Evolutionary conservation across 1,140 invertebrate species (phyloP).

Genomic region (Formica exsecta): DNA sequence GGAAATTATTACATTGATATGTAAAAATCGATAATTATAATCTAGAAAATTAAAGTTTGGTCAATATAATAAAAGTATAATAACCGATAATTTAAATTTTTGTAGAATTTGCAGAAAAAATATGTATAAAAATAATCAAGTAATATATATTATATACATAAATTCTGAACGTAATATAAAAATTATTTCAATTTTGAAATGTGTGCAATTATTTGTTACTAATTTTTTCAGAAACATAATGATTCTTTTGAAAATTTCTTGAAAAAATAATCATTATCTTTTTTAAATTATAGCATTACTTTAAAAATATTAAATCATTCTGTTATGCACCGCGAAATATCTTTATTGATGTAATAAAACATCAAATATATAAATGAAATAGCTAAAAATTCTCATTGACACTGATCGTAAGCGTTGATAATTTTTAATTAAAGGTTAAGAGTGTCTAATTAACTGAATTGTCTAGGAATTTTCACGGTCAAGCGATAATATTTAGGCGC

Average conservation of each 20-base stretch:
- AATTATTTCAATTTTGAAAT: too few relatives aligned
- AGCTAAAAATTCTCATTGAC: neutral
- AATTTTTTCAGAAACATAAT: neutral
- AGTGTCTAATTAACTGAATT: neutral
- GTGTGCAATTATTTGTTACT: too few relatives aligned
- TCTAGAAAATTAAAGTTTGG: too few relatives aligned
- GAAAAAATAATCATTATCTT: neutral
- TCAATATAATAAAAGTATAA: too few relatives aligned
- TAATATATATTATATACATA: too few relatives aligned
- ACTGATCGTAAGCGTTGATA: neutral
- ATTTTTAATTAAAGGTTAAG: neutral
- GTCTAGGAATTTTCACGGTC: slow-evolving; percentile 67
- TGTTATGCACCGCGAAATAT: neutral
- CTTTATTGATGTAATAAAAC: neutral
- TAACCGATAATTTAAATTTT: too few relatives aligned
- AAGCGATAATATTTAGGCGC: slow-evolving; percentile 68
- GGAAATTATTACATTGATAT: too few relatives aligned
- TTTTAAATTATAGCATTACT: neutral
- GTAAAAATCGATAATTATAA: too few relatives aligned
- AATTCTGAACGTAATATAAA: too few relatives aligned
- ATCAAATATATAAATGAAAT: neutral
- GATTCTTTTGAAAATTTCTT: neutral
- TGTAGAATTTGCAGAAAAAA: too few relatives aligned
- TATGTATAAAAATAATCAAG: too few relatives aligned
- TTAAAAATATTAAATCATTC: too few relatives aligned